Evolutionary conservation across 2,113 vertebrate genomes (phyloP).

Genomic region (Notothenia coriiceps): DNA sequence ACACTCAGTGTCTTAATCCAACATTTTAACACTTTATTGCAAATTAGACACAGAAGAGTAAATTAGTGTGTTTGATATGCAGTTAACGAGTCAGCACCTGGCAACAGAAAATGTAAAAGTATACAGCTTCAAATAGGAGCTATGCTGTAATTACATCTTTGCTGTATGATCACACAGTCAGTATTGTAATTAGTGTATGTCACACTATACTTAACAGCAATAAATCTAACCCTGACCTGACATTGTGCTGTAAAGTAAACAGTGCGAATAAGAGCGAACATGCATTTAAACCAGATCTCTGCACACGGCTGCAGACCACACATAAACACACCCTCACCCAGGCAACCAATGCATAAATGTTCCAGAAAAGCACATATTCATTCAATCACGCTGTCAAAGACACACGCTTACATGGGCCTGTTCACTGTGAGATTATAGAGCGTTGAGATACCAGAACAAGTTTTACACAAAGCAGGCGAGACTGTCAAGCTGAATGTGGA

Average conservation of each 20-base stretch:
- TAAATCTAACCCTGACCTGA: conserved; percentile 73
- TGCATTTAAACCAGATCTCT: conserved; percentile 65
- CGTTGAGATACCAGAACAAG: conserved; percentile 21
- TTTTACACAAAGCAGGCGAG: conserved; percentile 33
- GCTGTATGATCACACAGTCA: conserved; percentile 52
- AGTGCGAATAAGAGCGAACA: conserved; percentile 70
- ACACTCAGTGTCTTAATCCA: conserved; percentile 50
- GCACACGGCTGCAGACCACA: conserved; percentile 42
- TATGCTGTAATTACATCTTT: conserved; percentile 68
- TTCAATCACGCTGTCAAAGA: neutral
- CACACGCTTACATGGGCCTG: conserved; percentile 3
- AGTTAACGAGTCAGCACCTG: conserved; percentile 70
- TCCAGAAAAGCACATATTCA: neutral
- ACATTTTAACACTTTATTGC: conserved; percentile 48
- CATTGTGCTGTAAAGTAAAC: conserved; percentile 67
- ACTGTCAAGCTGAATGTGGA: conserved; percentile 26
- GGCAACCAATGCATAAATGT: neutral
- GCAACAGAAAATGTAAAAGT: conserved; percentile 60
- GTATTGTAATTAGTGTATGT: conserved; percentile 77
- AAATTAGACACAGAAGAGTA: conserved; percentile 65
- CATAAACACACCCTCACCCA: conserved; percentile 31
- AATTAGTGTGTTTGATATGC: conserved; percentile 54
- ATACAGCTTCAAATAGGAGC: conserved; percentile 58
- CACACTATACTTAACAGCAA: conserved; percentile 80
- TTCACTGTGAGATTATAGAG: conserved; percentile 12